A percentile compares a stretch with the other conserved stretches of the same genome.
Conservation (phyloP, 2,113 vertebrate genomes). For the Crotalus viridis region DNA sequence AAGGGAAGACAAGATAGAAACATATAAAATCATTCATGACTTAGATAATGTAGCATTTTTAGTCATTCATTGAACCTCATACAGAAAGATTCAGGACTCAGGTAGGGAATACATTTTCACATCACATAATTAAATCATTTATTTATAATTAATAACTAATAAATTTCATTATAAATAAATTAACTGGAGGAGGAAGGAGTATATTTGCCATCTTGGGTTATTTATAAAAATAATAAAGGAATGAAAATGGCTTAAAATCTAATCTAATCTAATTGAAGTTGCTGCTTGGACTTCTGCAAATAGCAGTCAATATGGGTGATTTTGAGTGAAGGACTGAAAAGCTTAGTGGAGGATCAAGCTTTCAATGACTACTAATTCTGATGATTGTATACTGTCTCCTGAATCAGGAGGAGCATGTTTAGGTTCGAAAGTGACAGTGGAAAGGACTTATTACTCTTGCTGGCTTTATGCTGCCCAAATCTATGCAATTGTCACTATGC, state of each 20-base stretch:
- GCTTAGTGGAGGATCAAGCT: not conserved
- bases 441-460: not conserved
- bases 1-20: not conserved
- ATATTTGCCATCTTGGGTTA: not conserved
- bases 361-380: not conserved
- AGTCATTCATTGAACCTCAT: not conserved
- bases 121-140: not conserved
- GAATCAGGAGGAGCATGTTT: not conserved
- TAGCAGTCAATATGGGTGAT: not conserved
- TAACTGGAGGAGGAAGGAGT: not conserved
- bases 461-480: not conserved
- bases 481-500: not conserved
- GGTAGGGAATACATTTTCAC: not conserved
- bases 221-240: not conserved
- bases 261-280: not conserved
- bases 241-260: no score
- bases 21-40: not conserved
- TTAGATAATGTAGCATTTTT: not conserved
- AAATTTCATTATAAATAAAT: not conserved
- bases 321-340: not conserved
- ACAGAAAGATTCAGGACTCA: not conserved
- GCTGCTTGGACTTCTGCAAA: not conserved
- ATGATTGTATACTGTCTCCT: not conserved
- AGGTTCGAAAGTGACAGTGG: not conserved
- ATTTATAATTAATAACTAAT: not conserved